Evolutionary conservation across 2,888 invertebrate genomes (phyloP), one percentile per base, ranked within the genome.

Genomic region (Drosophila quasianomalipes): DNA sequence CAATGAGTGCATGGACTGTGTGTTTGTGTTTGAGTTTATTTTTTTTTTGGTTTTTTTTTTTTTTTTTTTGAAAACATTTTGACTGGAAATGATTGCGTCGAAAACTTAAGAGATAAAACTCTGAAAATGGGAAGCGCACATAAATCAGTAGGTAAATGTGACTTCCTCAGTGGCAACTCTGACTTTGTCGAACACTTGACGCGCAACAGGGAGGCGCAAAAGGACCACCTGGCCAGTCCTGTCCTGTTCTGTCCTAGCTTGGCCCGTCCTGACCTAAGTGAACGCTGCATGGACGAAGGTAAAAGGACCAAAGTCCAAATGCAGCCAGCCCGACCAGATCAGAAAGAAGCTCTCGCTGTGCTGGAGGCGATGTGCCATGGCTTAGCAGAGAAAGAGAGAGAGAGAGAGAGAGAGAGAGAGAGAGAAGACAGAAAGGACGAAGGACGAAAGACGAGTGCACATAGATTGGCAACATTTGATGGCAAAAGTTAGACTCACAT

Each of bases 391-490:
- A 35, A 44, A 47, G 57, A 26, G 39, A 30, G 44, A 19, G 22
- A 31, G 30, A n/a, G 7, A 19, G 52, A 5, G 33, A 35, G 10
- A 4, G n/a, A 41, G 4, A 9, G 39, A 19, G 19, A 39, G 9
- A 6, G 44, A 22, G 12, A 44, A 30, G 6, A 26, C 28, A 44
- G 39, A 54, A 51, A 61, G 55, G 39, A 28, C 28, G 41, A 37
- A 66, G 51, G 28, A 51, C 49, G 30, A 61, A 54, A 59, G 64
- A 61, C 65, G 63, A 55, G 72, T 74, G 69, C 69, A 58, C 79
- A 77, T 76, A 85, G 91, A 87, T 87, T 90, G 87, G 91, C 87
- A 87, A 89, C 89, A 83, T 90, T 89, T 87, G 91, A 87, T 87
- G 91, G 89, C 76, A 76, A 86, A 87, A 87, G 89, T 87, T 87